phyloP scores from a whole-genome alignment of 1,140 invertebrate species.

The Latrodectus geometricus region DNA sequence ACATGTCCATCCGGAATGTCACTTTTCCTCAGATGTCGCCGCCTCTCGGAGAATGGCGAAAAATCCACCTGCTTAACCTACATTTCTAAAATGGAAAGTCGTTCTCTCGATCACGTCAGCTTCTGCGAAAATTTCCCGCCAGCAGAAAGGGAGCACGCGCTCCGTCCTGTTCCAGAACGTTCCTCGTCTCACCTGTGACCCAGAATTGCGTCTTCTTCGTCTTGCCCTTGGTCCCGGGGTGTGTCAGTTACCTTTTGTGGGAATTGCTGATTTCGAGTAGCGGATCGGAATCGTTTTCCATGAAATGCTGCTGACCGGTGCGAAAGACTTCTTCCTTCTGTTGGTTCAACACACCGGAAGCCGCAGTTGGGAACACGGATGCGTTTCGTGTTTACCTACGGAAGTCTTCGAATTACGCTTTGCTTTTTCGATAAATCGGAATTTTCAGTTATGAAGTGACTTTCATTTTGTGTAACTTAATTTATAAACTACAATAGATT shows the following conservation, averaged over 20 bases:
- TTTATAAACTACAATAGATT: no score
- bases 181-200: conserved; percentile 24
- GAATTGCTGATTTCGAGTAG: background rate
- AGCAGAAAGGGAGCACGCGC: background rate
- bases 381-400: background rate
- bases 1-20: no score
- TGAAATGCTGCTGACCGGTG: background rate
- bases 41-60: background rate
- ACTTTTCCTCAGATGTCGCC: no score
- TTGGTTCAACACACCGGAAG: background rate
- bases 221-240: conserved; percentile 39
- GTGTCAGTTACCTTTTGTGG: background rate
- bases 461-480: no score
- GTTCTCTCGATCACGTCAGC: background rate
- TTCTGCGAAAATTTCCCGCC: background rate
- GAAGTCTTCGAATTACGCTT: background rate
- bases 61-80: conserved; percentile 39
- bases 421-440: background rate
- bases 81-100: conserved; percentile 6
- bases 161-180: background rate
- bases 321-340: background rate
- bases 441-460: no score
- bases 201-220: conserved; percentile 12
- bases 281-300: background rate
- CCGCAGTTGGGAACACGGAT: background rate